These are phyloP conservation scores for Madoqua kirkii DNA, from an alignment of 2,113 vertebrate genomes.

Conservation along the genomic window DNA sequence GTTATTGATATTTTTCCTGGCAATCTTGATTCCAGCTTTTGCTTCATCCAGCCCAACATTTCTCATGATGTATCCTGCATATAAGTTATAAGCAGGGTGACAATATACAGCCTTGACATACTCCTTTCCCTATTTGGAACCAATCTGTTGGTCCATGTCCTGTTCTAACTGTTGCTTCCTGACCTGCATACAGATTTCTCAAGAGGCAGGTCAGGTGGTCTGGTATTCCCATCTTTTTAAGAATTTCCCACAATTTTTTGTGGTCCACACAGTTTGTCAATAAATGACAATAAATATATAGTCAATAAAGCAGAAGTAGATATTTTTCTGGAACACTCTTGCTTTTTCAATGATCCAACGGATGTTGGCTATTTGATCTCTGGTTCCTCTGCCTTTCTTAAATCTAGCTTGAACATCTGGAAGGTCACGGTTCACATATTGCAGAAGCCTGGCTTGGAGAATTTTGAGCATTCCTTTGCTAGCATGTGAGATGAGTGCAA, in stretches of 20 bases:
- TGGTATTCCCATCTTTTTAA: background rate
- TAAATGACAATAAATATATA: background rate
- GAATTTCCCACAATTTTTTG: background rate
- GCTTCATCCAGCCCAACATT: background rate
- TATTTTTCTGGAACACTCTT: background rate
- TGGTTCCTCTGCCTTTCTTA: background rate
- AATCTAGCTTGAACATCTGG: background rate
- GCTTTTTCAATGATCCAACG: background rate
- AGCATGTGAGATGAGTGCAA: background rate
- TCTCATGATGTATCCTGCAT: background rate
- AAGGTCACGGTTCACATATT: fast-evolving
- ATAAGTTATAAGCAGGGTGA: background rate
- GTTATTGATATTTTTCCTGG: background rate
- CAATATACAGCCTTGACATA: background rate
- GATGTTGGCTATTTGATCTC: background rate
- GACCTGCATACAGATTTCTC: background rate
- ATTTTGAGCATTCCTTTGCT: background rate
- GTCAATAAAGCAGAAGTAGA: background rate
- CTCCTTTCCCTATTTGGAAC: background rate
- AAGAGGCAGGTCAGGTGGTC: background rate
- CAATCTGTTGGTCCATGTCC: background rate
- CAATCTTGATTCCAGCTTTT: background rate
- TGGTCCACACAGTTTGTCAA: background rate
- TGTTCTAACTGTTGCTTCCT: background rate
- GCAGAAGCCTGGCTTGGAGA: background rate